Percentiles rank a stretch among this genome's conserved stretches.
Conservation (phyloP, 1,140 invertebrate species). For the Drosophila pruinosa region DNA sequence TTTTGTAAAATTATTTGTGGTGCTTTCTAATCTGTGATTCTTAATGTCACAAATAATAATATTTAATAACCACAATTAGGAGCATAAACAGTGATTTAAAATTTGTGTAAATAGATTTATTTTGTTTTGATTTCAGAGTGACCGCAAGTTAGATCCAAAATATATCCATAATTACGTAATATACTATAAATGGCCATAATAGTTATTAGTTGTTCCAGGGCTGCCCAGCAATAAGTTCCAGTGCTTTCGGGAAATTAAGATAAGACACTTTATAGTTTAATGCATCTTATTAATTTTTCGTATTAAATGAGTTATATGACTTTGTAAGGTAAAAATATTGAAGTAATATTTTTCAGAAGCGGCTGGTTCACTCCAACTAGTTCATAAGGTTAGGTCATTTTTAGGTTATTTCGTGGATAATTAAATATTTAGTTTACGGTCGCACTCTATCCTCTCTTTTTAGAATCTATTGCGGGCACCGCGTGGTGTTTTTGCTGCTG, state of each 20-base stretch:
- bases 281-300: too few species aligned
- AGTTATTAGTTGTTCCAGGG: too few species aligned
- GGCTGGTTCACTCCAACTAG: background rate
- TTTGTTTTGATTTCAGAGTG: background rate
- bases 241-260: too few species aligned
- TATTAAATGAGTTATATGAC: too few species aligned
- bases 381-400: too few species aligned
- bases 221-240: too few species aligned
- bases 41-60: background rate
- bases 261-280: too few species aligned
- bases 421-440: background rate
- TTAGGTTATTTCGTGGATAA: background rate
- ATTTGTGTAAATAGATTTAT: background rate
- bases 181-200: too few species aligned
- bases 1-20: background rate
- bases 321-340: too few species aligned
- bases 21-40: background rate
- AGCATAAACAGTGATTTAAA: background rate
- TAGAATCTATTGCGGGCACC: constrained; percentile 65
- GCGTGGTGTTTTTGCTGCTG: constrained; percentile 73
- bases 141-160: background rate
- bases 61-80: background rate
- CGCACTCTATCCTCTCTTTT: constrained; percentile 37
- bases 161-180: too few species aligned
- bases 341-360: too few species aligned